phyloP scores from a whole-genome alignment of 2,888 invertebrate species.

The Heliconius charithonia region DNA sequence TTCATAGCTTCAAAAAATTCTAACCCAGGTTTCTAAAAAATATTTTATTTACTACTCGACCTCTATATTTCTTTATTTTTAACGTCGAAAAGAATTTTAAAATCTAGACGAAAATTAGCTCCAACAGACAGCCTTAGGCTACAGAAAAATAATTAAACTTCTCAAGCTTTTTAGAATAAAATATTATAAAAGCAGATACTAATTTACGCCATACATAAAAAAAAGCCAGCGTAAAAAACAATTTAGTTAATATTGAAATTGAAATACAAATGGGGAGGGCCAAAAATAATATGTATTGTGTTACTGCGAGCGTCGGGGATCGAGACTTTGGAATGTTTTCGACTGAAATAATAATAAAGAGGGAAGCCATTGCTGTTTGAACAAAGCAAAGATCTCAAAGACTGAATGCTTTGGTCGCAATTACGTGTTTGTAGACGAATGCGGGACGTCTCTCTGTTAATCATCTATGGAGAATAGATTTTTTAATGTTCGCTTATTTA shows the following conservation, averaged over 20 bases:
- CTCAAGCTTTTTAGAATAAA: conserved; percentile 38
- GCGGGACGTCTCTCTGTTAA: not conserved
- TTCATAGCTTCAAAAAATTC: not conserved
- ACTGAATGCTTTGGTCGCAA: conserved; percentile 66
- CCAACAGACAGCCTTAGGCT: conserved; percentile 27
- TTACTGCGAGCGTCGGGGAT: conserved; percentile 49
- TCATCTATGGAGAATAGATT: conserved; percentile 20
- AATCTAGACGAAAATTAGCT: conserved; percentile 3
- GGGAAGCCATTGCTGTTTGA: conserved; percentile 57
- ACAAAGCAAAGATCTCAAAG: conserved; percentile 66
- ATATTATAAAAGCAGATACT: conserved; percentile 34
- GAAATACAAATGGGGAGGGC: conserved; percentile 52
- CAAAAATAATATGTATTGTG: conserved; percentile 59
- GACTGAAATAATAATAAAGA: conserved; percentile 68
- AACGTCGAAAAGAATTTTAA: not conserved
- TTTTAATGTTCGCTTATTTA: not conserved
- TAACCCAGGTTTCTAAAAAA: not conserved
- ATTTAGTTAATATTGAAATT: conserved; percentile 44
- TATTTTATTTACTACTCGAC: not conserved
- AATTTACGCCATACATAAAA: conserved; percentile 40
- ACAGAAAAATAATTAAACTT: conserved; percentile 30
- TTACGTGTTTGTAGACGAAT: conserved; percentile 52
- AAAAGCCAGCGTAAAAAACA: conserved; percentile 39
- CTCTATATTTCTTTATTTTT: not conserved
- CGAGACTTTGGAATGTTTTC: conserved; percentile 59